Conservation (phyloP, 2,888 invertebrate species). For the Syrista parreyssii region DNA sequence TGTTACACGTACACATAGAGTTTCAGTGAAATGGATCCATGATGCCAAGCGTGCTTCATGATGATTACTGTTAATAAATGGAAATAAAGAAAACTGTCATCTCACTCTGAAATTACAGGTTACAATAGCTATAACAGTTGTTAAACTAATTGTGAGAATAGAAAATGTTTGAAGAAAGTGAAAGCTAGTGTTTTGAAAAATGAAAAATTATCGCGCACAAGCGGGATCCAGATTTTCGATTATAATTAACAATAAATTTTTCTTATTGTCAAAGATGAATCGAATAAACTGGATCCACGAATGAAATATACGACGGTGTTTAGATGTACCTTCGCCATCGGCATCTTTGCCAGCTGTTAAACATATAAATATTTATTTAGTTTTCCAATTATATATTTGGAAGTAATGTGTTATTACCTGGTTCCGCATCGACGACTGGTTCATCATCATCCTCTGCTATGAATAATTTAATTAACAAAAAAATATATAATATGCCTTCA, state of each 20-base stretch:
- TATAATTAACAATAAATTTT: neutral
- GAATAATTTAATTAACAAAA: slow-evolving; percentile 3
- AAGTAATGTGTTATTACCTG: slow-evolving; percentile 23
- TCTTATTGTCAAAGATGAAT: neutral
- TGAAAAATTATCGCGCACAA: neutral
- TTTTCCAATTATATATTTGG: neutral
- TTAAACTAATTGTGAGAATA: neutral
- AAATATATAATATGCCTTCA: neutral
- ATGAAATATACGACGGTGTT: slow-evolving; percentile 8
- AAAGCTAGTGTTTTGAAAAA: neutral
- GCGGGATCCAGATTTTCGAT: neutral
- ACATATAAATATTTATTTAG: slow-evolving; percentile 24
- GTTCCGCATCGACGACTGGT: slow-evolving; percentile 19
- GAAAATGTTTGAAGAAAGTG: neutral
- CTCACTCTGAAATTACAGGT: slow-evolving; percentile 18
- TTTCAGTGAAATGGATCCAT: neutral
- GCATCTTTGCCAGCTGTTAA: slow-evolving; percentile 26
- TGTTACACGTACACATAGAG: neutral
- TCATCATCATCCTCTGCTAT: slow-evolving; percentile 26
- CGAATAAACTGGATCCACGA: neutral
- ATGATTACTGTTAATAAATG: neutral
- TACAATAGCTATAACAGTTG: neutral
- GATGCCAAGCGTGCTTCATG: neutral
- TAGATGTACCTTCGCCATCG: slow-evolving; percentile 34
- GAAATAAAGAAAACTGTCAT: slow-evolving; percentile 14